These are phyloP conservation scores for Caenorhabditis doughertyi DNA, from an alignment of 2,888 invertebrate species.

Conservation along the genomic window DNA sequence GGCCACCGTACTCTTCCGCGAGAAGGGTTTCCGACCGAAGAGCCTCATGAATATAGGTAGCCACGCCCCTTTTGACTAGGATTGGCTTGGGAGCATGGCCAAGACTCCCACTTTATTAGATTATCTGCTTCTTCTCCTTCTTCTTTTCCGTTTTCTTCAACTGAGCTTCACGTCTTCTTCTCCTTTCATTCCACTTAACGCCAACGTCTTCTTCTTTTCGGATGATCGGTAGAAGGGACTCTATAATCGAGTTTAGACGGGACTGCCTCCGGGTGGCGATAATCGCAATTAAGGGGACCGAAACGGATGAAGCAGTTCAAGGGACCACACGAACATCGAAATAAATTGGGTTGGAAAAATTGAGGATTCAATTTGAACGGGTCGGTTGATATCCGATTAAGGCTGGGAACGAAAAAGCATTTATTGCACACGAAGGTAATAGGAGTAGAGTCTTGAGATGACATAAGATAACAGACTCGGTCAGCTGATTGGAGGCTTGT, in stretches of 20 bases:
- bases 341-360: slow-evolving; percentile 49
- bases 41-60: slow-evolving; percentile 35
- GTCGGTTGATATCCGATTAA: background rate
- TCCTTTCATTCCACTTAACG: slow-evolving; percentile 46
- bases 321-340: slow-evolving; percentile 18
- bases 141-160: slow-evolving; percentile 23
- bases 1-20: slow-evolving; percentile 34
- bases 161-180: slow-evolving; percentile 13
- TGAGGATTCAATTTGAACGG: slow-evolving; percentile 2
- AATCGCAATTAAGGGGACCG: slow-evolving; percentile 56
- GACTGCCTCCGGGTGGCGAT: slow-evolving; percentile 45
- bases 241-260: slow-evolving; percentile 53
- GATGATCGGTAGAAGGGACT: slow-evolving; percentile 21
- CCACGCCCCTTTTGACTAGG: slow-evolving; percentile 46
- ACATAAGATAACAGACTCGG: too few relatives aligned
- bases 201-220: slow-evolving; percentile 27
- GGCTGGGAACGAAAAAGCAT: too few relatives aligned
- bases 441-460: too few relatives aligned
- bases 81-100: slow-evolving; percentile 32
- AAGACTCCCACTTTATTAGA: slow-evolving; percentile 45
- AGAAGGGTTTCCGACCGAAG: slow-evolving; percentile 21
- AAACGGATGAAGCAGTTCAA: slow-evolving; percentile 5
- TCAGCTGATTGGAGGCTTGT: too few relatives aligned
- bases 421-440: too few relatives aligned
- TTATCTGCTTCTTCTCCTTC: slow-evolving; percentile 52